Evolutionary conservation across 2,797 vertebrate species (phyloP), one percentile per base, ranked within the genome.

Genomic region (Pangasius djambal): DNA sequence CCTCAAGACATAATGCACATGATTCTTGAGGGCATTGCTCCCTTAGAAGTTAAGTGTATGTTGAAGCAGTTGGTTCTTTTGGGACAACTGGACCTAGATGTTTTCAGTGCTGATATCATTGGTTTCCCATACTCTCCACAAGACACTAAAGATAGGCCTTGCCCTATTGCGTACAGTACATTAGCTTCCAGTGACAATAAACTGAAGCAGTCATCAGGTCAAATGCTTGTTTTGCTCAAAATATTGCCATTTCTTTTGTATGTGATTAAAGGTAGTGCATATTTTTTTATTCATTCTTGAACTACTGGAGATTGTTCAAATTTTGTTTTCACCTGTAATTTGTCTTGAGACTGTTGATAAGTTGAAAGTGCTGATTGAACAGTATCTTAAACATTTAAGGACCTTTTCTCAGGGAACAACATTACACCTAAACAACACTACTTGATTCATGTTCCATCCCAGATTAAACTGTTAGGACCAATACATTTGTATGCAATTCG

Each of bases 341-440:
- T 34, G 55, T 12, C 67, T 86, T 48, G 10, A 83, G 50, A 89
- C 78, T 28, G 65, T 52, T 83, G 44, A 83, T n/a, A 83, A 86
- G 5, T 69, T 88, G 28, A 90, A 88, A 88, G 34, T 50, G 77
- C 75, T 88, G 34, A 89, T 74, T 48, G 89, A 91, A 86, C 87
- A 91, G 72, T 88, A 91, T 25, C 59, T 92, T 31, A 87, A 92
- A 20, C 89, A 84, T 74, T 91, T 28, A 91, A 89, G 34, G 50
- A 40, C 2, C 40, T 91, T 86, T 91, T 93, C 34, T 70, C 85
- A 55, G 88, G 91, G 0, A 81, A 83, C 84, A 92, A 91, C 55
- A 79, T 92, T 6, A 92, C 78, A 12, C 87, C 89, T 4, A 92
- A 92, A 77, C 86, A 91, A 9, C 91, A 90, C 77, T 88, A 89